Evolutionary conservation across 2,797 vertebrate genomes (phyloP).

Genomic region (Ctenopoma kingsleyae): DNA sequence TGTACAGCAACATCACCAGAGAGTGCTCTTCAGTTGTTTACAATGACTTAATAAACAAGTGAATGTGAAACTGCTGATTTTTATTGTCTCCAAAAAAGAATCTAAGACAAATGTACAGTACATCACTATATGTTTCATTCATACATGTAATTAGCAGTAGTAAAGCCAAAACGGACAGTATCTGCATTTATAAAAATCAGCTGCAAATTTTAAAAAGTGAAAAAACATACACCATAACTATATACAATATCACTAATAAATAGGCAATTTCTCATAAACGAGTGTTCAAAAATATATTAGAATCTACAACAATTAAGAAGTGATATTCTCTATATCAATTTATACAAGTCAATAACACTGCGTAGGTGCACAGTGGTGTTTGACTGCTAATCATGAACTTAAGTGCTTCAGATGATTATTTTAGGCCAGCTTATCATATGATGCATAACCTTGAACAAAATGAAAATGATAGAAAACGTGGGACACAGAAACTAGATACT

Average conservation of each 20-base stretch:
- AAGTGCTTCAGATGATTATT: slow-evolving; percentile 37
- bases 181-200: slow-evolving; percentile 36
- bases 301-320: slow-evolving; percentile 25
- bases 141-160: not conserved
- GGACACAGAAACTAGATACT: not conserved
- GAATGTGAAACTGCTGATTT: not conserved
- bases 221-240: not conserved
- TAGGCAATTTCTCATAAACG: slow-evolving; percentile 27
- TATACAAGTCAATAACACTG: slow-evolving; percentile 15
- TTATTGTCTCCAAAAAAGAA: slow-evolving; percentile 15
- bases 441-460: not conserved
- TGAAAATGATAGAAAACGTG: not conserved
- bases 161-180: slow-evolving; percentile 1
- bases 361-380: slow-evolving; percentile 12
- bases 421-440: not conserved
- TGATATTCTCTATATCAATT: not conserved
- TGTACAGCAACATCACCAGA: not conserved
- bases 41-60: slow-evolving; percentile 42
- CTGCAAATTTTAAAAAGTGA: slow-evolving; percentile 22
- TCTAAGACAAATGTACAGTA: not conserved
- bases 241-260: slow-evolving; percentile 47
- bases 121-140: slow-evolving; percentile 11
- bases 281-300: slow-evolving; percentile 31
- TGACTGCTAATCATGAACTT: not conserved
- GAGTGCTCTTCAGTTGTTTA: slow-evolving; percentile 2